A percentile compares a stretch with the other conserved stretches of the same genome.
Conservation (phyloP, 2,888 invertebrate species). For the Magallana nippona region DNA sequence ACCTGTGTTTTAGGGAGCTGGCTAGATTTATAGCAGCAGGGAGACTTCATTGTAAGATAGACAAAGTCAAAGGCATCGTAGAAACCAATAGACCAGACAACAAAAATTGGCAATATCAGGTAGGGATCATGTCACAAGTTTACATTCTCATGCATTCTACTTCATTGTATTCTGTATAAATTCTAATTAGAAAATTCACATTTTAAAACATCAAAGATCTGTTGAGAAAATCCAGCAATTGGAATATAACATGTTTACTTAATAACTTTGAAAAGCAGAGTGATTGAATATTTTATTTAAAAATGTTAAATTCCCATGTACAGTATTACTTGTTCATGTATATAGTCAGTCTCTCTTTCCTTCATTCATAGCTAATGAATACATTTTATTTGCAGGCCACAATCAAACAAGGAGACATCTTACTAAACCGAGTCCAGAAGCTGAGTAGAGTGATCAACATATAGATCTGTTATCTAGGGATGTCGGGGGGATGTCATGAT, state of each 20-base stretch:
- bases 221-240: too few species aligned
- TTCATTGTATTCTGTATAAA: neutral
- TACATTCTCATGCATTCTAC: neutral
- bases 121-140: slow-evolving; percentile 52
- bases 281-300: too few species aligned
- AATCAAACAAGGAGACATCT: slow-evolving; percentile 98
- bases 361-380: too few species aligned
- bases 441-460: slow-evolving; percentile 99
- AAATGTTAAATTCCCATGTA: too few species aligned
- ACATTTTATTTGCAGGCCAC: slow-evolving; percentile 83
- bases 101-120: slow-evolving; percentile 96
- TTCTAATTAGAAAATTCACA: too few species aligned
- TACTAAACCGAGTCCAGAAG: slow-evolving; percentile 98
- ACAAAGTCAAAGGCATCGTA: slow-evolving; percentile 92
- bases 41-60: slow-evolving; percentile 97
- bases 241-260: too few species aligned
- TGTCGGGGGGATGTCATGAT: neutral
- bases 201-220: too few species aligned
- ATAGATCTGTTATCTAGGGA: slow-evolving; percentile 40
- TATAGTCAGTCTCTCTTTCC: too few species aligned
- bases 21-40: slow-evolving; percentile 97
- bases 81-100: slow-evolving; percentile 96
- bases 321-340: too few species aligned
- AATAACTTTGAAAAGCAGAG: too few species aligned
- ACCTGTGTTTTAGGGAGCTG: slow-evolving; percentile 72